Evolutionary conservation across 1,140 invertebrate genomes (phyloP).

Genomic region (Caerostris extrusa): DNA sequence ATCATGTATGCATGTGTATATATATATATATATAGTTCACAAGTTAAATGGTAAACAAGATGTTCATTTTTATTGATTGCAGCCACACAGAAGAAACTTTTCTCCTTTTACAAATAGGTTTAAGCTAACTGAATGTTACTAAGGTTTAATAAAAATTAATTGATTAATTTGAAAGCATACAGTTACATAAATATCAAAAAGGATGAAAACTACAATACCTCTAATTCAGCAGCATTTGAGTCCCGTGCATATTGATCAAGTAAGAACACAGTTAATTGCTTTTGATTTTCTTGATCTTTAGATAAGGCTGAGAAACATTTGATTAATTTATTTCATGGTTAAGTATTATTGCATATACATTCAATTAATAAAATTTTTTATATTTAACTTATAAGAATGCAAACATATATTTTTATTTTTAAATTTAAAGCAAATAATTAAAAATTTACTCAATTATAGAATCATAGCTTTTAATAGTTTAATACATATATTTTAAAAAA

Average conservation of each 20-base stretch:
- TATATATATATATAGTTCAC: neutral
- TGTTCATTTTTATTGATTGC: neutral
- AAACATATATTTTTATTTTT: neutral
- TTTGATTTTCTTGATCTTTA: neutral
- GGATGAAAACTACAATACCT: neutral
- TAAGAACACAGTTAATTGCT: conserved; percentile 52
- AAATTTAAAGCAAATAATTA: neutral
- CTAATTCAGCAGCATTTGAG: conserved; percentile 40
- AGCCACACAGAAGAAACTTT: neutral
- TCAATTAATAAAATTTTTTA: neutral
- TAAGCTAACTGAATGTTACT: neutral
- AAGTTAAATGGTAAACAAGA: neutral
- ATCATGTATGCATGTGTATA: neutral
- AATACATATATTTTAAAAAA: no score
- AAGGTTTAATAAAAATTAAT: neutral
- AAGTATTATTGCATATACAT: neutral
- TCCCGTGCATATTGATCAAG: conserved; percentile 60
- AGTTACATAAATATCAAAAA: neutral
- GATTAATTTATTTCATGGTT: neutral
- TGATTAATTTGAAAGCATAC: neutral
- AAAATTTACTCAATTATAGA: no score
- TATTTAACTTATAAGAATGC: neutral
- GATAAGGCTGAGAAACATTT: neutral
- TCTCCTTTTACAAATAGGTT: neutral
- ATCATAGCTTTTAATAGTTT: no score